Conservation (phyloP, 92 coral and sea anemone species). For the Micromussa lordhowensis region DNA sequence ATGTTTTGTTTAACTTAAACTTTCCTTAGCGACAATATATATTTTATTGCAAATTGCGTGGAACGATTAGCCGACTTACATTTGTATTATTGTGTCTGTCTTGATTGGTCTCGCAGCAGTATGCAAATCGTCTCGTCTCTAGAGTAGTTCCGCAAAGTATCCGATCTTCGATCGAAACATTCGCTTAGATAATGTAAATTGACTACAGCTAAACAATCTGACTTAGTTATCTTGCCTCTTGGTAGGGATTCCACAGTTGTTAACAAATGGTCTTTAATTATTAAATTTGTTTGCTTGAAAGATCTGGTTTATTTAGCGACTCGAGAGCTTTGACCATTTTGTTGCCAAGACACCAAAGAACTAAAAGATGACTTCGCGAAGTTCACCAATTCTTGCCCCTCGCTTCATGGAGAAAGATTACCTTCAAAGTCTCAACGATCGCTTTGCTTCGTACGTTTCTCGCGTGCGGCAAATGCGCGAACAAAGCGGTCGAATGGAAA, state of each 20-base stretch:
- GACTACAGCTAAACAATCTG: neutral
- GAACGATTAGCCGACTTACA: neutral
- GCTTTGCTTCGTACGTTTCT: constrained; percentile 92
- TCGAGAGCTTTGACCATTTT: constrained; percentile 16
- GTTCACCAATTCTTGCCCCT: constrained; percentile 76
- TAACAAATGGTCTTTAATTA: constrained; percentile 57
- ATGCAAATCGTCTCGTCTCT: neutral
- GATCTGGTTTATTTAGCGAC: constrained; percentile 44
- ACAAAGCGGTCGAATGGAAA: constrained; percentile 93
- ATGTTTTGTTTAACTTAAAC: constrained; percentile 32
- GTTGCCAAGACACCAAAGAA: constrained; percentile 35
- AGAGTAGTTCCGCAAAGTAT: neutral
- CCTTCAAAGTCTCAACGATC: constrained; percentile 90
- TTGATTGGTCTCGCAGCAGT: neutral
- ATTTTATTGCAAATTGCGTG: constrained; percentile 31
- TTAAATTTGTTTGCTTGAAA: constrained; percentile 51
- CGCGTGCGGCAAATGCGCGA: constrained; percentile 99
- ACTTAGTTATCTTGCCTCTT: neutral
- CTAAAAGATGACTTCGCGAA: constrained; percentile 63
- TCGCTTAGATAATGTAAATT: neutral
- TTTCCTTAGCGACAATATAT: constrained; percentile 31
- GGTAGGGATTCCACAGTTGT: constrained; percentile 58
- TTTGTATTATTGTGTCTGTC: neutral
- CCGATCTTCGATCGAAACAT: neutral
- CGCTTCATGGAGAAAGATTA: constrained; percentile 87